Evolutionary conservation across 2,797 vertebrate genomes (phyloP), one percentile per base, ranked within the genome.

Genomic region (Staurois parvus): DNA sequence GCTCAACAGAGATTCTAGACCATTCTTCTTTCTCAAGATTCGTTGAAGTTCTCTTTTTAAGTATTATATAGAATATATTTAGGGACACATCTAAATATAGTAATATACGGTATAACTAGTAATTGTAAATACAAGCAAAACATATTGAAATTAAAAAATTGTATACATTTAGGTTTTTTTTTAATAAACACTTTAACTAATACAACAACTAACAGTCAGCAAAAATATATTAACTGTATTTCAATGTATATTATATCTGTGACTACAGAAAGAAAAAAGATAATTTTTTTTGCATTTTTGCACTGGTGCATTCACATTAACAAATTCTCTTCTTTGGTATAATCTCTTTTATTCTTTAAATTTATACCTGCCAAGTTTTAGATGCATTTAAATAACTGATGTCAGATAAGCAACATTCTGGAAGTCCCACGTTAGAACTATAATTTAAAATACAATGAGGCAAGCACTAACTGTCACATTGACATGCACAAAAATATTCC

Each of bases 391-490:
- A 95, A 95, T 92, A 95, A 92, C 90, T 91, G 90, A 95, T 94
- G 93, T 94, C 94, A 95, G 93, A 91, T 90, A 90, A 92, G 93
- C 91, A 90, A 92, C 72, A 85, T 78, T 88, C 88, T 90, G 90
- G 88, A 90, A 93, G 91, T 93, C 93, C 92, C 90, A 92, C 90
- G 90, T 92, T 92, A 93, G 94, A 91, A 93, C 94, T 95, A 92
- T 95, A 95, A 95, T 96, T 96, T 95, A 92, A 89, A 94, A 95
- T 89, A 95, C 94, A 96, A 94, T 94, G 93, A 96, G 91, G 92
- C 79, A 87, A 69, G 52, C 93, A 91, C 94, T 93, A 95, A 87
- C 92, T 94, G 94, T 94, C 93, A 81, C 90, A 87, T 0, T 94
- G 93, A 93, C 93, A 91, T 76, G 89, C 8, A 0, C 84, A 88